Evolutionary conservation across 2,113 vertebrate species (phyloP), one percentile per base, ranked within the genome.

Genomic region (Pelobates fuscus): DNA sequence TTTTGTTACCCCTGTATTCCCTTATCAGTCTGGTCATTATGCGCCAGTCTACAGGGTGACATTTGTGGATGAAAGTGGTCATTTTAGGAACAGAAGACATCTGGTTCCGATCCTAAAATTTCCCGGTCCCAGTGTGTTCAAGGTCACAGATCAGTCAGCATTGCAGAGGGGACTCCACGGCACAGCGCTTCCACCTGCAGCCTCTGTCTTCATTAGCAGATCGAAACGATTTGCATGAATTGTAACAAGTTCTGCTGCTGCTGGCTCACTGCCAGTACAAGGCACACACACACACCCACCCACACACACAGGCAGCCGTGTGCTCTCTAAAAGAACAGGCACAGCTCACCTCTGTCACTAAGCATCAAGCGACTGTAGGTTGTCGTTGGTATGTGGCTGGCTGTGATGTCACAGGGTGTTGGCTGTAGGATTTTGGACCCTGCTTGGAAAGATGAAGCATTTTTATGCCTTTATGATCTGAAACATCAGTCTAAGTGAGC

Each of bases 371-470:
- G 25, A 44, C 1, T 21, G 78, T 72, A 77, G 79, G 17, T 65
- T 55, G 82, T 70, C 81, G 79, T 80, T n/a, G n/a, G n/a, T n/a
- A n/a, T n/a, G n/a, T n/a, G n/a, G 78, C 82, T 76, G 61, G 76
- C 15, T 25, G 85, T 88, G 86, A 86, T 90, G 86, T 90, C 87
- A 87, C 80, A 86, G 88, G 88, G 88, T 89, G 89, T 87, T 85
- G 89, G 80, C 87, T 85, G 82, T 79, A 2, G 62, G 80, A 81
- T 79, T 84, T 85, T 82, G 83, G 66, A 57, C 79, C 44, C 25
- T 60, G 66, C 23, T 14, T 7, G 26, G 59, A 17, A n/a, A 23
- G 27, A 80, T 83, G 71, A 82, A 84, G 85, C 80, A 82, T 71
- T 75, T 74, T n/a, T 62, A 80, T 77, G 82, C 81, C 78, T 65